These are phyloP conservation scores for Aromia moschata DNA, from an alignment of 2,888 invertebrate genomes.

Conservation along the genomic window DNA sequence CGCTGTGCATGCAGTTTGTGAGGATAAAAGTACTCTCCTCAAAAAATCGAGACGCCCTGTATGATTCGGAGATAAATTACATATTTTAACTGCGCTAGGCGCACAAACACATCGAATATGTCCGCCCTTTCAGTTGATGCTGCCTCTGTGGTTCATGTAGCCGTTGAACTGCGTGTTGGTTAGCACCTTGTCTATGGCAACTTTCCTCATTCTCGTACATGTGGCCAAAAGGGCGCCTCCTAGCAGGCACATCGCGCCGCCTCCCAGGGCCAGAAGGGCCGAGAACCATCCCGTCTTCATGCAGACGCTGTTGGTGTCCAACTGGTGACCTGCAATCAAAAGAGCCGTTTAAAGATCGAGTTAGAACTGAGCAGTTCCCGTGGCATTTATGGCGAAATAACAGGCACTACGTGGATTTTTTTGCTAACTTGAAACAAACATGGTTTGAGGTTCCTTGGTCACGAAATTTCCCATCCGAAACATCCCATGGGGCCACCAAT, in stretches of 20 bases:
- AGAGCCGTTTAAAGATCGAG: too few relatives aligned
- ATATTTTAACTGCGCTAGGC: not conserved
- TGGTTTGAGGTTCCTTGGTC: too few relatives aligned
- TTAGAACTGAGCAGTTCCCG: too few relatives aligned
- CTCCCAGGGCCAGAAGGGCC: slow-evolving; percentile 64
- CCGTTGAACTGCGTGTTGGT: slow-evolving; percentile 58
- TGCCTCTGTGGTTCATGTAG: slow-evolving; percentile 63
- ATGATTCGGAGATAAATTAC: slow-evolving; percentile 16
- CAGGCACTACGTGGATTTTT: too few relatives aligned
- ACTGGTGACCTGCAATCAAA: slow-evolving; percentile 39
- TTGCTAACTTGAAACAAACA: too few relatives aligned
- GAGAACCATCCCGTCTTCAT: slow-evolving; percentile 66
- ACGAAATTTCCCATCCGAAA: too few relatives aligned
- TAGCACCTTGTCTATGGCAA: slow-evolving; percentile 62
- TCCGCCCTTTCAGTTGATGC: slow-evolving; percentile 55
- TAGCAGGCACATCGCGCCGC: slow-evolving; percentile 71
- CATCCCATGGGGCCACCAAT: too few relatives aligned
- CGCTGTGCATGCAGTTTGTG: too few relatives aligned
- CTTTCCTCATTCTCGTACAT: slow-evolving; percentile 77
- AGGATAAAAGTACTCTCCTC: too few relatives aligned
- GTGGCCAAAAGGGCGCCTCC: slow-evolving; percentile 78
- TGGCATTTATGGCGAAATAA: too few relatives aligned
- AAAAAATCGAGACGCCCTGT: too few relatives aligned
- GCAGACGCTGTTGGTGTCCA: slow-evolving; percentile 59
- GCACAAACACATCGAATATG: not conserved